Evolutionary conservation across 2,797 vertebrate species (phyloP).

Genomic region (Lateolabrax maculatus): DNA sequence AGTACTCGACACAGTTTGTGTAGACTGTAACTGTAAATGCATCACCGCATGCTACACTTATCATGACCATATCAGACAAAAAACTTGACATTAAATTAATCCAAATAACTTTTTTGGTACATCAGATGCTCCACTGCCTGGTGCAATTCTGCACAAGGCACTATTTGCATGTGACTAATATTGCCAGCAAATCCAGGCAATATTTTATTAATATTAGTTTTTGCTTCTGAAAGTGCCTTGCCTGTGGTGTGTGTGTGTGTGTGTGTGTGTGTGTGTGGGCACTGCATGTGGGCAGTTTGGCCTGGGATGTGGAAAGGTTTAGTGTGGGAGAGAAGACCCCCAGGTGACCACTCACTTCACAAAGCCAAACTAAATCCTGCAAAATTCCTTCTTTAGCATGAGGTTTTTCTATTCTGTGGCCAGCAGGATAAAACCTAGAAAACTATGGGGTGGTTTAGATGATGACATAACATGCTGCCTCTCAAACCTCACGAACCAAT

Average conservation of each 20-base stretch:
- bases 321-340: not conserved
- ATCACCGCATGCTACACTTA: not conserved
- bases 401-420: not conserved
- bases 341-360: not conserved
- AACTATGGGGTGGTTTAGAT: not conserved
- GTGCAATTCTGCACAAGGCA: not conserved
- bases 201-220: not conserved
- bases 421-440: not conserved
- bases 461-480: not conserved
- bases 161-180: constrained; percentile 2
- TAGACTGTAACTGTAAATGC: not conserved
- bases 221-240: not conserved
- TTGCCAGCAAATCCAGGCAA: not conserved
- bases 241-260: not conserved
- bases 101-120: not conserved
- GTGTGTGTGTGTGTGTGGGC: not conserved
- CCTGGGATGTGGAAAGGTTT: not conserved
- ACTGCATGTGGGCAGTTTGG: constrained; percentile 6
- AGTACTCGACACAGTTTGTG: not conserved
- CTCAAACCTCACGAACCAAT: not conserved
- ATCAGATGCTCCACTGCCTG: constrained; percentile 1
- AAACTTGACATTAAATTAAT: not conserved
- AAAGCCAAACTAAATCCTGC: constrained; percentile 2
- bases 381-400: not conserved
- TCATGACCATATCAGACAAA: not conserved